Percentiles rank a stretch among this genome's conserved stretches.
Conservation (phyloP, 2,888 invertebrate genomes). For the Chrysomela aeneicollis region DNA sequence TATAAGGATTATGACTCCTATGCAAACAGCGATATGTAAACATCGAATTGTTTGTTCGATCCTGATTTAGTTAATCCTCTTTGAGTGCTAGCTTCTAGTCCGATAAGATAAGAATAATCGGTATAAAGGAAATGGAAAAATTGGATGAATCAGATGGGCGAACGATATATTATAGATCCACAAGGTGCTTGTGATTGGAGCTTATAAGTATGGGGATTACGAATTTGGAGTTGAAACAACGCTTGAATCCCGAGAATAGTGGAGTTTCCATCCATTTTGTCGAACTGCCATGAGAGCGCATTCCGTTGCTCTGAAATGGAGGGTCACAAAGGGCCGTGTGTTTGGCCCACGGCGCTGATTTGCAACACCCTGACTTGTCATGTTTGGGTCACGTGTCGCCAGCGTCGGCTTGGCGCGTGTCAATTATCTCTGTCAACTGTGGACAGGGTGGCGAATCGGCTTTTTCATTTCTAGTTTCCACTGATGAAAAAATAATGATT, state of each 20-base stretch:
- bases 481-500: neutral
- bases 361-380: conserved; percentile 56
- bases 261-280: conserved; percentile 23
- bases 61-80: conserved; percentile 9
- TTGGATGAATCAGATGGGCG: neutral
- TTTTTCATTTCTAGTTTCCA: neutral
- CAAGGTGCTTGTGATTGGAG: too few relatives aligned
- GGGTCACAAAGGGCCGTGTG: conserved; percentile 51
- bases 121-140: neutral
- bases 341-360: conserved; percentile 50
- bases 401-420: conserved; percentile 38
- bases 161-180: too few relatives aligned
- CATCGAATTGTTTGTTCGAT: conserved; percentile 20
- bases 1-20: conserved; percentile 28
- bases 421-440: conserved; percentile 40
- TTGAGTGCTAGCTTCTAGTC: neutral
- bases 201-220: too few relatives aligned
- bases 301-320: conserved; percentile 42
- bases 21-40: conserved; percentile 26
- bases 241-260: too few relatives aligned
- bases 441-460: conserved; percentile 7
- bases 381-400: conserved; percentile 52
- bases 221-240: too few relatives aligned
- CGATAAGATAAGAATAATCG: neutral
- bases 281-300: conserved; percentile 40